Evolutionary conservation across 2,113 vertebrate species (phyloP).

Genomic region (Clupea harengus): DNA sequence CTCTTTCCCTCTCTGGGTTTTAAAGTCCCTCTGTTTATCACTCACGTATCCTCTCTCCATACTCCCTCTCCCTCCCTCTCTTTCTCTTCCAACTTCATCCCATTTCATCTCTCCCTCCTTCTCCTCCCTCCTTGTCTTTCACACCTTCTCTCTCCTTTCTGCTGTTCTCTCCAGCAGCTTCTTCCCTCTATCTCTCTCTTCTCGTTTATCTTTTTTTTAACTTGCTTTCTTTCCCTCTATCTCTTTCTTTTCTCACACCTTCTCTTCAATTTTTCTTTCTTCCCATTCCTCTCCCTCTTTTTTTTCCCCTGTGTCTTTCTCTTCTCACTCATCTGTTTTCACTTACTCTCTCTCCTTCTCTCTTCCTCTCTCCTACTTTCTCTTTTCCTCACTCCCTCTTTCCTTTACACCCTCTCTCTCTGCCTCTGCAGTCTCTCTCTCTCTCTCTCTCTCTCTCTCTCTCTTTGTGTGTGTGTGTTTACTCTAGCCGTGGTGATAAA

Average conservation of each 20-base stretch:
- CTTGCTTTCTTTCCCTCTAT: not conserved
- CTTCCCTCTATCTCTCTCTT: not conserved
- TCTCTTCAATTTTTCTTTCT: not conserved
- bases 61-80: not conserved
- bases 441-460: not conserved
- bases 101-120: not conserved
- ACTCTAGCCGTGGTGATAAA: slow-evolving; percentile 48
- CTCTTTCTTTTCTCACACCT: not conserved
- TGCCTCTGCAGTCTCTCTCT: not conserved
- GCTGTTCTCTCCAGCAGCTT: not conserved
- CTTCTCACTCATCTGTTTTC: not conserved
- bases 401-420: not conserved
- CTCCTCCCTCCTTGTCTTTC: not conserved
- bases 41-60: not conserved
- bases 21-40: not conserved
- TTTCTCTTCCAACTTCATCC: not conserved
- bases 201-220: not conserved
- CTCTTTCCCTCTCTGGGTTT: not conserved
- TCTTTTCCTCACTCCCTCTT: not conserved
- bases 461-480: slow-evolving; percentile 33
- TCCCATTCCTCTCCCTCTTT: not conserved
- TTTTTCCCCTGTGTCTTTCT: not conserved
- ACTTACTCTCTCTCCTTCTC: not conserved
- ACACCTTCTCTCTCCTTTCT: not conserved
- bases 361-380: not conserved